Conservation (phyloP, 1,140 invertebrate genomes). For the Anadara kagoshimensis region DNA sequence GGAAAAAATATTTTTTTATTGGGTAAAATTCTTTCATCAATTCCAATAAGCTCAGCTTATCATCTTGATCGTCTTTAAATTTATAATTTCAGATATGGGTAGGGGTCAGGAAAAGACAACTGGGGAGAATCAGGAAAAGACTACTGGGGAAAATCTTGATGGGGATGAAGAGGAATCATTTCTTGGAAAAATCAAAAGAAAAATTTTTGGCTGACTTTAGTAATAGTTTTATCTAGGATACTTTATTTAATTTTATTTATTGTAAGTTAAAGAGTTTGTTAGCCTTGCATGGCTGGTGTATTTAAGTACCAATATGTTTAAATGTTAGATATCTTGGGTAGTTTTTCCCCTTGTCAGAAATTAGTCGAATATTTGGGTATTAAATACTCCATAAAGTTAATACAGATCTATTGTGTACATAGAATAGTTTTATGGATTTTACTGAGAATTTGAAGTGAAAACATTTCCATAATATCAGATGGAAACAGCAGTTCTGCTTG, state of each 20-base stretch:
- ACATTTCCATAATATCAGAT: too few species aligned
- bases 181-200: conserved; percentile 80
- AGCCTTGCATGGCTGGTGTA: not conserved
- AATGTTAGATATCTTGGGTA: not conserved
- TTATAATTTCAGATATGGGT: not conserved
- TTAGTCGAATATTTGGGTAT: too few species aligned
- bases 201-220: conserved; percentile 61
- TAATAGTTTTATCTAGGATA: conserved; percentile 17
- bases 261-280: not conserved
- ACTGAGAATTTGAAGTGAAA: too few species aligned
- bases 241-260: conserved; percentile 12
- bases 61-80: conserved; percentile 3
- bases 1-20: not conserved
- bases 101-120: not conserved
- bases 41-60: conserved; percentile 4
- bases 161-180: conserved; percentile 68
- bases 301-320: not conserved
- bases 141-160: conserved; percentile 19
- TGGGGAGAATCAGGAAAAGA: conserved; percentile 22
- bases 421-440: too few species aligned
- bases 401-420: too few species aligned
- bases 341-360: not conserved
- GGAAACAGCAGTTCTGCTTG: too few species aligned
- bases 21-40: not conserved
- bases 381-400: too few species aligned